These are phyloP conservation scores for Myotis brandtii DNA, from an alignment of 2,113 vertebrate species.

Conservation along the genomic window DNA sequence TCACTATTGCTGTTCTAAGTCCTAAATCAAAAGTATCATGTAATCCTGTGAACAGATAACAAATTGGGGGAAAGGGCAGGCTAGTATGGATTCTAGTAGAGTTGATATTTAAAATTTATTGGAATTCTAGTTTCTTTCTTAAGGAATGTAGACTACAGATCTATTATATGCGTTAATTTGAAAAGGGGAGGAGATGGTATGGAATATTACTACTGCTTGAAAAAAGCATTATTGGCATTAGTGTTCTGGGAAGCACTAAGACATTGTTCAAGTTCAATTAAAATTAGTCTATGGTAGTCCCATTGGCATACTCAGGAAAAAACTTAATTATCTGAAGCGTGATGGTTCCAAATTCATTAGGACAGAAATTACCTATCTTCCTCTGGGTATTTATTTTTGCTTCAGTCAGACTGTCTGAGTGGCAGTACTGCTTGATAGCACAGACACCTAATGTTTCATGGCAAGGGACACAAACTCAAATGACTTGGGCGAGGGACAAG, in stretches of 20 bases:
- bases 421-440: neutral
- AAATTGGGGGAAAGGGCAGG: neutral
- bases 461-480: neutral
- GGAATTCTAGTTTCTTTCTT: neutral
- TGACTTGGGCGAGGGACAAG: neutral
- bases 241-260: neutral
- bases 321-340: constrained; percentile 12
- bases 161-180: neutral
- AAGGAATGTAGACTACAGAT: neutral
- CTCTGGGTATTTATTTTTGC: constrained; percentile 27
- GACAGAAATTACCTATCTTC: neutral
- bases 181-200: neutral
- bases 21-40: neutral
- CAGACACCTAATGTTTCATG: neutral
- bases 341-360: constrained; percentile 27
- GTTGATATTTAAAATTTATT: constrained; percentile 18
- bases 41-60: constrained; percentile 23
- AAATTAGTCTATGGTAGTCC: neutral
- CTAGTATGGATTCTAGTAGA: neutral
- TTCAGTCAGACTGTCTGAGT: neutral
- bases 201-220: constrained; percentile 49
- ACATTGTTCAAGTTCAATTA: constrained; percentile 16
- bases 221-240: neutral
- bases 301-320: neutral
- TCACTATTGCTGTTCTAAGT: neutral